Conservation (phyloP, 2,113 vertebrate genomes). For the Salvator merianae region DNA sequence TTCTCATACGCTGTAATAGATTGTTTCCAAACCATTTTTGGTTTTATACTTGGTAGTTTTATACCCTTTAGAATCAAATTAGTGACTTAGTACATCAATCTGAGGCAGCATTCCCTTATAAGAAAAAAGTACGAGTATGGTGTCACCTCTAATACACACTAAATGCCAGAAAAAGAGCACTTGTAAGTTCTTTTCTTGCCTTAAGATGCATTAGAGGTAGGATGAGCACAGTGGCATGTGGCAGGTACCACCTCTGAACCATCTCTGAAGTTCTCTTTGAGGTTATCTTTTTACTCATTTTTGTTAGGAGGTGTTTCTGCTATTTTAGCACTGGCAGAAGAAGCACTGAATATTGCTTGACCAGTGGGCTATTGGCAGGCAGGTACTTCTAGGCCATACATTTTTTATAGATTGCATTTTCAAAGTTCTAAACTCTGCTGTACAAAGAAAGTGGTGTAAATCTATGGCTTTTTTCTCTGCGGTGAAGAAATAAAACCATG, state of each 20-base stretch:
- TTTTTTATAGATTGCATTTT: not conserved
- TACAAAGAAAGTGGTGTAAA: not conserved
- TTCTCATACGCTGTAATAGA: no score
- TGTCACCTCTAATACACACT: no score
- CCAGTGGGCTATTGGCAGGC: not conserved
- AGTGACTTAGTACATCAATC: conserved; percentile 3
- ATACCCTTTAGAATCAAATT: conserved; percentile 24
- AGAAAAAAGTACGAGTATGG: conserved; percentile 28
- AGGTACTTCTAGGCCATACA: not conserved
- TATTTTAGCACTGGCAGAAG: not conserved
- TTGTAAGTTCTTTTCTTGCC: no score
- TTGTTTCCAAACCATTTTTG: no score
- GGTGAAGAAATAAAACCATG: not conserved
- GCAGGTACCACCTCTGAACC: no score
- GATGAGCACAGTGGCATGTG: no score
- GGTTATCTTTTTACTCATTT: not conserved
- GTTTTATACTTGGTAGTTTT: not conserved
- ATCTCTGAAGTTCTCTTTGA: no score
- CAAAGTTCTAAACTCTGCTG: not conserved
- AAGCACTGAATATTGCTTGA: not conserved
- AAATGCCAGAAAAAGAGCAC: no score
- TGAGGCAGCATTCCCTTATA: not conserved
- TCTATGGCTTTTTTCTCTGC: not conserved
- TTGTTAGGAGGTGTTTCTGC: no score
- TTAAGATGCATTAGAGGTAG: no score